Evolutionary conservation across 1,140 invertebrate species (phyloP).

Genomic region (Catajapyx aquilonaris): DNA sequence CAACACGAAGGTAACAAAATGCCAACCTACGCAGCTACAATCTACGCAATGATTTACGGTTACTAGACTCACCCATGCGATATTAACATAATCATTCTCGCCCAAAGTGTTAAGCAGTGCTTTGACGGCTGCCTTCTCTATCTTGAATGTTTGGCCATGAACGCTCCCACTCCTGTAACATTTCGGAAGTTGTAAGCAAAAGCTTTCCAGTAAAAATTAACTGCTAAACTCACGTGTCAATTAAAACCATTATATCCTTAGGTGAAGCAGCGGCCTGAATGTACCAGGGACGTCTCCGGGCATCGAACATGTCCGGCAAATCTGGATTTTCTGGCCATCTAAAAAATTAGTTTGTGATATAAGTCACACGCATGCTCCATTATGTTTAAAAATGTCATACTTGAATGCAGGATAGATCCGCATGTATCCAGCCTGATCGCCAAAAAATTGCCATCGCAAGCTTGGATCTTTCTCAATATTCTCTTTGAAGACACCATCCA

Average conservation of each 20-base stretch:
- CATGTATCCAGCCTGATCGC: slow-evolving; percentile 33
- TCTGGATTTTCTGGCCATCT: slow-evolving; percentile 7
- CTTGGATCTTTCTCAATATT: slow-evolving; percentile 29
- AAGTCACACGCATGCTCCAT: background rate
- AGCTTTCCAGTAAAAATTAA: background rate
- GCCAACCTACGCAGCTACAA: slow-evolving; percentile 2
- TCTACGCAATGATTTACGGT: no score
- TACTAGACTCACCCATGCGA: slow-evolving; percentile 37
- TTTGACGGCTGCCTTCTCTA: slow-evolving; percentile 33
- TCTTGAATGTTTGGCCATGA: slow-evolving; percentile 34
- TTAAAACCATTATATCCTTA: slow-evolving; percentile 42
- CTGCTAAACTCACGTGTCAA: slow-evolving; percentile 24
- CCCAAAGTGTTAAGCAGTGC: slow-evolving; percentile 41
- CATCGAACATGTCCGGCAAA: slow-evolving; percentile 26
- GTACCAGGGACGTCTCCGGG: slow-evolving; percentile 29
- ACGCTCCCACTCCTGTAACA: slow-evolving; percentile 34
- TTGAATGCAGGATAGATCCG: slow-evolving; percentile 31
- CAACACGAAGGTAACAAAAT: background rate
- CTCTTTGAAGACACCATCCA: slow-evolving; percentile 28
- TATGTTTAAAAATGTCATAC: slow-evolving; percentile 1
- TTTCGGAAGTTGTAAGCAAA: slow-evolving; percentile 3
- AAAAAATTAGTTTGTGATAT: background rate
- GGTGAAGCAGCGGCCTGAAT: slow-evolving; percentile 38
- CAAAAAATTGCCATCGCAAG: slow-evolving; percentile 38
- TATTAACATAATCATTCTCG: slow-evolving; percentile 45